These are phyloP conservation scores for Lasioglossum calceatum DNA, from an alignment of 2,888 invertebrate species.

Conservation along the genomic window DNA sequence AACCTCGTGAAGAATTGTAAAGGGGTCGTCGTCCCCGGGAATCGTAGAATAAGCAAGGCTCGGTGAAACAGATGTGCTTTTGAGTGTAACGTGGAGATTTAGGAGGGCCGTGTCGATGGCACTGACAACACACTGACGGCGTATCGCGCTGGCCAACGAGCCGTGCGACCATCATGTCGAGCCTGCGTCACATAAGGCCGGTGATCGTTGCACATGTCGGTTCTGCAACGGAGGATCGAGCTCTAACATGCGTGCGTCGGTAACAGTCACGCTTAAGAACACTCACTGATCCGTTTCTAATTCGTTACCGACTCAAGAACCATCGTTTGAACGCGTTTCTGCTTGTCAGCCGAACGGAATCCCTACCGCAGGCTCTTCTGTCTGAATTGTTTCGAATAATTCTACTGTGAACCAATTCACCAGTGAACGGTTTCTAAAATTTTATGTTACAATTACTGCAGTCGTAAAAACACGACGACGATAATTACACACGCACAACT, in stretches of 20 bases:
- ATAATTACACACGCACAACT: neutral
- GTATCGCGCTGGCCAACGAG: constrained; percentile 44
- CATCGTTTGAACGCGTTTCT: neutral
- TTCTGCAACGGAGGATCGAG: constrained; percentile 17
- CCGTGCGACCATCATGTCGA: constrained; percentile 48
- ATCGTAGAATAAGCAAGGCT: constrained; percentile 12
- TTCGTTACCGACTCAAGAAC: neutral
- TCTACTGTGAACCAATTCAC: neutral
- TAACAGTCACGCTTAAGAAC: constrained; percentile 23
- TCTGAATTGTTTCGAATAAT: neutral
- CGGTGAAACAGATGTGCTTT: constrained; percentile 41
- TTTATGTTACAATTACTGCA: neutral
- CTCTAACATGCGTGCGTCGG: constrained; percentile 19
- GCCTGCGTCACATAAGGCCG: constrained; percentile 47
- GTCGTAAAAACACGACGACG: neutral
- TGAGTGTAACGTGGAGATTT: constrained; percentile 51
- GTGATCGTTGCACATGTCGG: constrained; percentile 29
- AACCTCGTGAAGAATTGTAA: neutral
- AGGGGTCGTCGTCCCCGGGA: neutral
- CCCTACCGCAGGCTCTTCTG: neutral
- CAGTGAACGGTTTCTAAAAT: neutral
- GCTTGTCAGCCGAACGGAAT: neutral
- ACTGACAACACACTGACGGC: constrained; percentile 43
- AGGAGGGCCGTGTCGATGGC: constrained; percentile 57
- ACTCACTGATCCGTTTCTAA: neutral